Evolutionary conservation across 2,113 vertebrate genomes (phyloP).

Genomic region (Corythornis madagascariensis): DNA sequence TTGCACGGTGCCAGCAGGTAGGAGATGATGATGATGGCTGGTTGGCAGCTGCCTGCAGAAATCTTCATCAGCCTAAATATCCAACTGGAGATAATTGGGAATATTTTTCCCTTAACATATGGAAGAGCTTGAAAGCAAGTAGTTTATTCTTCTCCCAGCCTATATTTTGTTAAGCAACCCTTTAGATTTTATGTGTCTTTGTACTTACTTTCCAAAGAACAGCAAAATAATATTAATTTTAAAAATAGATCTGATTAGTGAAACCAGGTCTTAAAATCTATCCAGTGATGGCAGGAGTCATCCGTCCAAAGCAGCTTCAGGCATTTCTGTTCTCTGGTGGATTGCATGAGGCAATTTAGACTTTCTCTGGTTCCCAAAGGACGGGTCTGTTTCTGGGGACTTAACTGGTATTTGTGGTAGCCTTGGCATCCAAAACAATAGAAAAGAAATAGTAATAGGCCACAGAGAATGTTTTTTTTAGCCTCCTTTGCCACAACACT

Average conservation of each 20-base stretch:
- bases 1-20: background rate
- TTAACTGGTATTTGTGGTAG: slow-evolving; percentile 36
- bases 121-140: background rate
- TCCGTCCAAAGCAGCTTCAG: background rate
- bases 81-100: background rate
- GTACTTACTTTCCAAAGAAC: background rate
- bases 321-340: background rate
- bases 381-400: background rate
- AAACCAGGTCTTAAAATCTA: background rate
- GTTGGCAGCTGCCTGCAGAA: background rate
- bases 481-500: background rate
- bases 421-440: background rate
- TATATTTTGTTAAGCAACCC: background rate
- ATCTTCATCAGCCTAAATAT: background rate
- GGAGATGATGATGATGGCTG: background rate
- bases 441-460: background rate
- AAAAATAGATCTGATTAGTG: background rate
- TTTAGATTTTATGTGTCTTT: background rate
- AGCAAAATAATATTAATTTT: background rate
- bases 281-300: background rate
- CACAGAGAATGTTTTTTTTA: slow-evolving; percentile 8
- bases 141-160: background rate
- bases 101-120: background rate
- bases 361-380: slow-evolving; percentile 11
- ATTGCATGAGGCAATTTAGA: background rate